A percentile compares a stretch with the other conserved stretches of the same genome.
phyloP scores from a whole-genome alignment of 1,140 invertebrate species.

The Drosophila trapezifrons region DNA sequence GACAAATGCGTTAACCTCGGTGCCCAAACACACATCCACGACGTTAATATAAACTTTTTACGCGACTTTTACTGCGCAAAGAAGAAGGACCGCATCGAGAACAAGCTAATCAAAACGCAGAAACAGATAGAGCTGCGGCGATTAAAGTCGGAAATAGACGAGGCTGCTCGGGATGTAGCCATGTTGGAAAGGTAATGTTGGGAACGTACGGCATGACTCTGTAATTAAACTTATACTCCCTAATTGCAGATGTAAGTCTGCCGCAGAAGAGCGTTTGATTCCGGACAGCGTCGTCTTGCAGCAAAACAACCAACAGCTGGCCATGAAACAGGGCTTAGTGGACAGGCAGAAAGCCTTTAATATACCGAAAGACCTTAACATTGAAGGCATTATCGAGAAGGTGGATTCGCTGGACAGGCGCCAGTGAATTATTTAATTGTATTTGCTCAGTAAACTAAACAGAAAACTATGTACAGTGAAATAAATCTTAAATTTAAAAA shows the following conservation, averaged over 20 bases:
- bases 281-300: constrained; percentile 36
- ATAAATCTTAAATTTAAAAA: constrained; percentile 48
- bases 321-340: background rate
- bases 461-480: constrained; percentile 55
- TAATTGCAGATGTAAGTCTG: constrained; percentile 48
- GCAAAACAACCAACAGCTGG: background rate
- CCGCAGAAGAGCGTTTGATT: constrained; percentile 47
- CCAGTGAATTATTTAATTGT: constrained; percentile 48
- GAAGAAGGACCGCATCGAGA: constrained; percentile 64
- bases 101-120: constrained; percentile 32
- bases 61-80: constrained; percentile 59
- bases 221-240: background rate
- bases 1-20: constrained; percentile 61
- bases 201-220: no score
- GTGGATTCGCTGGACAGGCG: constrained; percentile 22
- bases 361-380: background rate
- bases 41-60: constrained; percentile 50
- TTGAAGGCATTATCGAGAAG: constrained; percentile 7
- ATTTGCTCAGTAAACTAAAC: constrained; percentile 64
- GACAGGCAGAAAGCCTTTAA: background rate
- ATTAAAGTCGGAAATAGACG: constrained; percentile 13
- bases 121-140: constrained; percentile 45
- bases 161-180: constrained; percentile 38
- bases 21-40: constrained; percentile 44
- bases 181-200: background rate